Conservation (phyloP, 2,888 invertebrate species). For the Limnephilus rhombicus region DNA sequence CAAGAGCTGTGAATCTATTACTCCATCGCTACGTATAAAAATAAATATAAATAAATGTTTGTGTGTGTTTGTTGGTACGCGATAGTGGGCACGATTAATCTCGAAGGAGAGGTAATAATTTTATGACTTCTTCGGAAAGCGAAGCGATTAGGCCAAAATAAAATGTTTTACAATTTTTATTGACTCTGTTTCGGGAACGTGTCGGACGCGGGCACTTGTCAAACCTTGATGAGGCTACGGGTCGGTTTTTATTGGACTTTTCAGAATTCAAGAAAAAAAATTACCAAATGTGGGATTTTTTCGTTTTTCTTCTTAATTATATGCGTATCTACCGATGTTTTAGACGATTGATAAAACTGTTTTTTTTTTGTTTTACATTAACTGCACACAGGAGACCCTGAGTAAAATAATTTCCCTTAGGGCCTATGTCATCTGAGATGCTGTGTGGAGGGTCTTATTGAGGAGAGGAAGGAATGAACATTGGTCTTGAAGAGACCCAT, state of each 20-base stretch:
- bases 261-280: not conserved
- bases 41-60: conserved; percentile 45
- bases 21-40: not conserved
- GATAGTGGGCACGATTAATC: conserved; percentile 46
- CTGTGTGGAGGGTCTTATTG: too few species aligned
- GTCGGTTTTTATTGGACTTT: not conserved
- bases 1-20: not conserved
- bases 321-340: too few species aligned
- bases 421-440: too few species aligned
- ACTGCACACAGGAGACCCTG: too few species aligned
- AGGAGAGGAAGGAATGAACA: too few species aligned
- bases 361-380: too few species aligned
- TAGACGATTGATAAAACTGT: too few species aligned
- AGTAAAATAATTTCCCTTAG: too few species aligned
- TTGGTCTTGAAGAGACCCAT: too few species aligned
- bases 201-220: not conserved
- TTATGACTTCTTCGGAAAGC: conserved; percentile 57
- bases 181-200: conserved; percentile 41
- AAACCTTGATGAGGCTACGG: not conserved
- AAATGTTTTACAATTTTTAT: conserved; percentile 57
- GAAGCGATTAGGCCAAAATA: conserved; percentile 55
- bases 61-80: not conserved
- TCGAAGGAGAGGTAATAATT: conserved; percentile 49
- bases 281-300: too few species aligned
- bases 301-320: too few species aligned